Evolutionary conservation across 2,888 invertebrate genomes (phyloP).

Genomic region (Digitonthophagus gazella): DNA sequence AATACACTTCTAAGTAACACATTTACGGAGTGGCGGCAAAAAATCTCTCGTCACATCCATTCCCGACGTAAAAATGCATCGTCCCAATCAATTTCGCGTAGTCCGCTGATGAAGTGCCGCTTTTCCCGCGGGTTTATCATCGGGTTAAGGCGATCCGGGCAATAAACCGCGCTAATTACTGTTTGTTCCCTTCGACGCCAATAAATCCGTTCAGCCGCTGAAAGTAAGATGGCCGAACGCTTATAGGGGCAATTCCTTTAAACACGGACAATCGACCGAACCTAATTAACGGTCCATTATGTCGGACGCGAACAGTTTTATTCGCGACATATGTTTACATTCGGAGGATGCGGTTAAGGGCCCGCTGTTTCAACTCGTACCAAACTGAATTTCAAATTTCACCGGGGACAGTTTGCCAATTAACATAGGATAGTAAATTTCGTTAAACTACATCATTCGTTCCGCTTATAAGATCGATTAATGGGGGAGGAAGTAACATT

Average conservation of each 20-base stretch:
- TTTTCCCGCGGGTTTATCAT: slow-evolving; percentile 13
- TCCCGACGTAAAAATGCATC: neutral
- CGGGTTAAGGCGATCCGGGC: slow-evolving; percentile 13
- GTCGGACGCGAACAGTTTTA: slow-evolving; percentile 31
- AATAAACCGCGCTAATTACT: slow-evolving; percentile 29
- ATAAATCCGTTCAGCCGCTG: slow-evolving; percentile 26
- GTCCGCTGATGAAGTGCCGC: slow-evolving; percentile 7
- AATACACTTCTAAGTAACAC: neutral
- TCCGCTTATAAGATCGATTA: slow-evolving; percentile 6
- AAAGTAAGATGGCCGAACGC: slow-evolving; percentile 24
- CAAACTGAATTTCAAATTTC: slow-evolving; percentile 25
- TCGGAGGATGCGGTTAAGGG: slow-evolving; percentile 31
- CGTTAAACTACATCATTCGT: neutral
- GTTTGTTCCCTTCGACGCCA: slow-evolving; percentile 26
- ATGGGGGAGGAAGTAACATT: neutral
- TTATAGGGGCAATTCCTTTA: slow-evolving; percentile 27
- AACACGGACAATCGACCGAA: slow-evolving; percentile 29
- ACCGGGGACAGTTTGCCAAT: slow-evolving; percentile 17
- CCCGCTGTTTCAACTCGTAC: slow-evolving; percentile 34
- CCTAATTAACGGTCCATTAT: slow-evolving; percentile 37
- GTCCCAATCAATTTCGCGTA: slow-evolving; percentile 15
- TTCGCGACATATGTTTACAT: slow-evolving; percentile 30
- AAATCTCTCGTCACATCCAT: neutral
- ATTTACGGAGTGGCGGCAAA: no score
- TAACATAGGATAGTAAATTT: slow-evolving; percentile 24